Percentiles rank a stretch among this genome's conserved stretches.
Evolutionary conservation across 2,797 vertebrate species (phyloP).

Genomic region (Periophthalmus magnuspinnatus): DNA sequence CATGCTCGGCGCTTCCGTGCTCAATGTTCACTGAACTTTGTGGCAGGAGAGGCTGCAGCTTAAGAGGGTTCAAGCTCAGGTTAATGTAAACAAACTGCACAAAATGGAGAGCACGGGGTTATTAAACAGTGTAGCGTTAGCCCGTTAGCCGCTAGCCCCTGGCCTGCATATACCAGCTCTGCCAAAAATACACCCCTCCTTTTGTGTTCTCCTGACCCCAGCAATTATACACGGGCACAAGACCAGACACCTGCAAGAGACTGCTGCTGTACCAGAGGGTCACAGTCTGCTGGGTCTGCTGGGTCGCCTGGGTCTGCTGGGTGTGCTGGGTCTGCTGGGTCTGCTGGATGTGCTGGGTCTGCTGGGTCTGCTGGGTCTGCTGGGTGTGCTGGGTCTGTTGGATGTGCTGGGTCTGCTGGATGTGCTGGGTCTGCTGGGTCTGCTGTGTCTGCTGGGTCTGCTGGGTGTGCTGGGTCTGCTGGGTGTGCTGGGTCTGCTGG

Average conservation of each 20-base stretch:
- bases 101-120: conserved; percentile 90
- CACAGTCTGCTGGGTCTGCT: too few relatives aligned
- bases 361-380: too few relatives aligned
- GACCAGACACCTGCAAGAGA: conserved; percentile 22
- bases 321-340: too few relatives aligned
- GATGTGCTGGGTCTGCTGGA: too few relatives aligned
- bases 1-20: conserved; percentile 88
- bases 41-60: conserved; percentile 90
- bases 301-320: too few relatives aligned
- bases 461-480: too few relatives aligned
- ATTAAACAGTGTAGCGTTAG: conserved; percentile 92
- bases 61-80: conserved; percentile 97
- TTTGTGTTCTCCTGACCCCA: conserved; percentile 58
- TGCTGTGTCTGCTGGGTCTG: too few relatives aligned
- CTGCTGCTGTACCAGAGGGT: neutral
- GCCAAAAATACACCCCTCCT: conserved; percentile 61
- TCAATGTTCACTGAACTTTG: conserved; percentile 95
- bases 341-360: too few relatives aligned
- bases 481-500: too few relatives aligned
- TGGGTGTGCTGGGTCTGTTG: too few relatives aligned
- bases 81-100: conserved; percentile 97
- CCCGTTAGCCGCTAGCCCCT: conserved; percentile 91
- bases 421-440: too few relatives aligned
- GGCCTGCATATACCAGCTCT: conserved; percentile 78
- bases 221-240: conserved; percentile 38